Percentiles rank a stretch among this genome's conserved stretches.
phyloP scores from a whole-genome alignment of 2,888 invertebrate species.

The Scaeva pyrastri region DNA sequence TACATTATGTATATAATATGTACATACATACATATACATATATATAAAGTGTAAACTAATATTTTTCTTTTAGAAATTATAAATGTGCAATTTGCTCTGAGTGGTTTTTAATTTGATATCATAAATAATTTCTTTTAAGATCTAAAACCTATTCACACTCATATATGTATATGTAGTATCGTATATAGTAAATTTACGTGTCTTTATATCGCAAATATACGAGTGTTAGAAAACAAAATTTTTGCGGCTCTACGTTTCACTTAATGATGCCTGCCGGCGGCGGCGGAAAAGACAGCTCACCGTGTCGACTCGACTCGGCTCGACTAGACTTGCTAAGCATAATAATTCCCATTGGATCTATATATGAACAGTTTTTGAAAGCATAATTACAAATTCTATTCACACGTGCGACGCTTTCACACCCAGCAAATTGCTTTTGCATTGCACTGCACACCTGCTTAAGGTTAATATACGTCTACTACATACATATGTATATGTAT shows the following conservation, averaged over 20 bases:
- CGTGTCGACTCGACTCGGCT: constrained; percentile 10
- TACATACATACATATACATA: too few species aligned
- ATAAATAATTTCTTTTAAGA: constrained; percentile 10
- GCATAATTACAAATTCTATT: constrained; percentile 61
- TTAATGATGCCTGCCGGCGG: constrained; percentile 42
- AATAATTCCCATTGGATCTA: constrained; percentile 38
- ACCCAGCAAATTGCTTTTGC: constrained; percentile 50
- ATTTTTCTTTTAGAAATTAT: neutral
- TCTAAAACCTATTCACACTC: neutral
- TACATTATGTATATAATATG: too few species aligned
- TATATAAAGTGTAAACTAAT: neutral
- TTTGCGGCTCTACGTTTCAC: constrained; percentile 14
- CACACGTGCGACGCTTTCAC: constrained; percentile 52
- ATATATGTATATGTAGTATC: too few species aligned
- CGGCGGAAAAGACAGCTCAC: constrained; percentile 20
- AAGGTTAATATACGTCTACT: constrained; percentile 21
- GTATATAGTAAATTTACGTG: too few species aligned
- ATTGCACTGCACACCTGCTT: constrained; percentile 44
- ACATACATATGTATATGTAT: neutral
- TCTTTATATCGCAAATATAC: neutral
- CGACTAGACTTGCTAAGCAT: constrained; percentile 29
- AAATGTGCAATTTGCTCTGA: neutral
- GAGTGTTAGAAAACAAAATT: neutral
- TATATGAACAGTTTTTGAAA: constrained; percentile 27
- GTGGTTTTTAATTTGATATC: constrained; percentile 32